phyloP scores from a whole-genome alignment of 2,888 invertebrate species.

The Melipona beecheii region DNA sequence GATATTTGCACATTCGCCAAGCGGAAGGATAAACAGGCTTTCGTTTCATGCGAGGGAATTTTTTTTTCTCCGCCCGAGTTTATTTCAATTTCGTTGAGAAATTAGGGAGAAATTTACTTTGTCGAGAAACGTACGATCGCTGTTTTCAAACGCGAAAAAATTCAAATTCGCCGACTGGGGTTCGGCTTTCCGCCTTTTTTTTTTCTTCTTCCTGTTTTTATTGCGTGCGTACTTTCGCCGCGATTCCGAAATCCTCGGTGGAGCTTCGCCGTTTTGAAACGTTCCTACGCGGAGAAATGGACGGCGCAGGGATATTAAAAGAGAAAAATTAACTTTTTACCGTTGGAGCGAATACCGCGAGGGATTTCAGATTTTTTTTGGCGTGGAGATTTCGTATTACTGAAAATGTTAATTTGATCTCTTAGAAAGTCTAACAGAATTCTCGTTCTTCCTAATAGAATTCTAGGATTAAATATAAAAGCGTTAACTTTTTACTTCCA shows the following conservation, averaged over 20 bases:
- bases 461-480: too few species aligned
- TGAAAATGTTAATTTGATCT: not conserved
- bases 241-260: not conserved
- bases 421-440: not conserved
- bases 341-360: not conserved
- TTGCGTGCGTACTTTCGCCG: not conserved
- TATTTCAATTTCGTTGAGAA: not conserved
- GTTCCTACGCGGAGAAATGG: not conserved
- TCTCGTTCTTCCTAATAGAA: not conserved
- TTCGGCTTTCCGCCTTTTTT: too few species aligned
- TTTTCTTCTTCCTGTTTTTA: not conserved
- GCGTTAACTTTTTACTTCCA: too few species aligned
- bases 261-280: not conserved
- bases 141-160: conserved; percentile 2
- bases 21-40: not conserved
- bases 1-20: too few species aligned
- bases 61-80: not conserved
- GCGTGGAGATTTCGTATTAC: not conserved
- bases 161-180: not conserved
- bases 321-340: not conserved
- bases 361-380: not conserved
- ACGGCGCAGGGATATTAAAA: not conserved
- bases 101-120: conserved; percentile 17
- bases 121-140: not conserved
- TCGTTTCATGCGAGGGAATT: conserved; percentile 3